Evolutionary conservation across 2,113 vertebrate species (phyloP).

Genomic region (Takifugu flavidus): DNA sequence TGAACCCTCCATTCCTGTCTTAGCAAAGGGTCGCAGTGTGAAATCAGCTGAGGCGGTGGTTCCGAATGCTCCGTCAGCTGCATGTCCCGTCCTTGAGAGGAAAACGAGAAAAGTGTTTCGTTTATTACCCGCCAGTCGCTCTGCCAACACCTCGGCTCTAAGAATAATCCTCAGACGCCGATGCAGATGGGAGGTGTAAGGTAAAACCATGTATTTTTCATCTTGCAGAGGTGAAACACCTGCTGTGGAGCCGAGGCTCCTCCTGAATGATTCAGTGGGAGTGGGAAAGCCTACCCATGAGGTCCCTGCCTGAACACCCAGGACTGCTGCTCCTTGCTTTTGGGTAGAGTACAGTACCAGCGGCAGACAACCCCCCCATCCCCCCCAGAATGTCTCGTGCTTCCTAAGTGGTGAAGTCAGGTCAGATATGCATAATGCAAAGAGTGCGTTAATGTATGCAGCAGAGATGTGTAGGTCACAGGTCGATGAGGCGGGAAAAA

Average conservation of each 20-base stretch:
- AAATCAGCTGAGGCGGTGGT: too few relatives aligned
- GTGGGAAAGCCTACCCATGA: constrained; percentile 38
- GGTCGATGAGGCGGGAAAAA: constrained; percentile 9
- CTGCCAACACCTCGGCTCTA: neutral
- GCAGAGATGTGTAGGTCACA: constrained; percentile 22
- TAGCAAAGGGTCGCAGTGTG: too few relatives aligned
- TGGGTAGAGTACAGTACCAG: constrained; percentile 2
- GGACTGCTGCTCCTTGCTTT: constrained; percentile 1
- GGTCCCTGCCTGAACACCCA: constrained; percentile 37
- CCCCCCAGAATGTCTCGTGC: constrained; percentile 6
- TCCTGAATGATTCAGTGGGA: constrained; percentile 66
- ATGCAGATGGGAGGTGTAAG: constrained; percentile 17
- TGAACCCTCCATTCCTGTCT: too few relatives aligned
- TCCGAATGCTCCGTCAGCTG: too few relatives aligned
- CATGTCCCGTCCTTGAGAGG: too few relatives aligned
- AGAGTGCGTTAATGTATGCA: constrained; percentile 48
- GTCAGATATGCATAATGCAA: constrained; percentile 48
- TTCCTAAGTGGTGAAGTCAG: constrained; percentile 16
- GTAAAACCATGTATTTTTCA: constrained; percentile 48
- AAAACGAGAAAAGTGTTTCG: too few relatives aligned
- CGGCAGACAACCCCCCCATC: neutral
- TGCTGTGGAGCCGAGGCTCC: constrained; percentile 28
- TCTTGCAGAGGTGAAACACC: constrained; percentile 38
- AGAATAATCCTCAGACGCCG: neutral
- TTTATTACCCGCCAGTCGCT: too few relatives aligned